Evolutionary conservation across 2,888 invertebrate species (phyloP), one percentile per base, ranked within the genome.

Genomic region (Tetheella fluctuosa): DNA sequence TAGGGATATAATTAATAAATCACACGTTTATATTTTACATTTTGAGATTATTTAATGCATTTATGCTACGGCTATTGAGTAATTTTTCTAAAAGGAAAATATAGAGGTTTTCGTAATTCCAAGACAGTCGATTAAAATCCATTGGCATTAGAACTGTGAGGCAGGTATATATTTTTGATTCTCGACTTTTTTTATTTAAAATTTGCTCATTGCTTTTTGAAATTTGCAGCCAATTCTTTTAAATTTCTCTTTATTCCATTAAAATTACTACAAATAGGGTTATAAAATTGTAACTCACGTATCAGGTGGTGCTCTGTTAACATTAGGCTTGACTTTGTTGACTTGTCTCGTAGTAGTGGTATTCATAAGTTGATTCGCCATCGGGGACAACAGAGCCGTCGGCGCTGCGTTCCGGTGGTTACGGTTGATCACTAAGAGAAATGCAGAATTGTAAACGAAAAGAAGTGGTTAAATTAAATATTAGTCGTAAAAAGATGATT

Each of bases 291-390:
- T 15, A 59, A 88, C 95, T 87, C 95, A 94, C 90, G 95, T 96
- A 77, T 97, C 97, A 48, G 95, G 95, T 58, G 96, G 94, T 63
- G 95, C 95, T 86, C 97, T 94, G 84, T 96, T 97, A 64, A 97
- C 96, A 79, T 96, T 97, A 54, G 97, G 97, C 86, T 97, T 97
- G 78, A 97, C 97, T 89, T 97, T 97, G 93, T 97, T 97, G 84
- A 97, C 97, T 90, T 97, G 97, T 82, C 97, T 96, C 71, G 96
- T 95, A 2, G 93, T 96, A 58, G 95, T 95, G 53, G 96, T 96
- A 85, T 96, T 96, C 87, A 96, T 95, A 79, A 96, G 93, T 75
- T 95, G 95, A 73, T 94, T 94, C 68, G 94, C 94, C 85, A 95
- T 94, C 56, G 94, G 94, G 10, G 96, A 95, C 67, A 94, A 85